Evolutionary conservation across 2,797 vertebrate genomes (phyloP), one percentile per base, ranked within the genome.

Genomic region (Euphonia xanthogaster): DNA sequence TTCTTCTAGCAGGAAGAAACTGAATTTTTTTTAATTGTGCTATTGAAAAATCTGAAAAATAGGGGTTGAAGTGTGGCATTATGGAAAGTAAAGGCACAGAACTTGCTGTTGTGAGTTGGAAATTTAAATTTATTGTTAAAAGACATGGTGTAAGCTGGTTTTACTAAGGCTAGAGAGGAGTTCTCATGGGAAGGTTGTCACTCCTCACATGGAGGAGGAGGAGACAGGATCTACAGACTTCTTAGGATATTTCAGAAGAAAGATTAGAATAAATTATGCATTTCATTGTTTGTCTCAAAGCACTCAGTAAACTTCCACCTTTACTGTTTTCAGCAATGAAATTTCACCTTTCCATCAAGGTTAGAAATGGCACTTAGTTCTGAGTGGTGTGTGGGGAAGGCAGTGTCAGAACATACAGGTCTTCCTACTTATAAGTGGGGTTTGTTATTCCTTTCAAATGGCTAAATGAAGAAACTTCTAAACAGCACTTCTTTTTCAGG

Each of bases 401-500:
- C 33, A 37, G 16, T 22, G 30, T 61, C 23, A n/a, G 37, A 71
- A 30, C 4, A 31, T 39, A 11, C 54, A 35, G 20, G 16, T 88
- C 82, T 85, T 17, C 44, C 27, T 7, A 2, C 20, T 74, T 75
- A 9, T 70, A 91, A 68, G 4, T 50, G 12, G 33, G 33, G 5
- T 27, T 90, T 86, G 35, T 92, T 54, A 57, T 31, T 6, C 31
- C 48, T 91, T 95, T 91, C 75, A 40, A 27, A 81, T 55, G 35
- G 31, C 45, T 92, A 91, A 91, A 66, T 90, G 51, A 95, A 86
- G 89, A 84, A 62, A 27, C 72, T 80, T 90, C 28, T 81, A 70
- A 89, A 72, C 54, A 88, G 84, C 18, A 13, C 33, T 72, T 73
- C 30, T 89, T 79, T 82, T 63, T 37, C 74, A 55, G 78, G 63